phyloP scores from a whole-genome alignment of 1,140 invertebrate species.

The Drosophila sturtevanti region DNA sequence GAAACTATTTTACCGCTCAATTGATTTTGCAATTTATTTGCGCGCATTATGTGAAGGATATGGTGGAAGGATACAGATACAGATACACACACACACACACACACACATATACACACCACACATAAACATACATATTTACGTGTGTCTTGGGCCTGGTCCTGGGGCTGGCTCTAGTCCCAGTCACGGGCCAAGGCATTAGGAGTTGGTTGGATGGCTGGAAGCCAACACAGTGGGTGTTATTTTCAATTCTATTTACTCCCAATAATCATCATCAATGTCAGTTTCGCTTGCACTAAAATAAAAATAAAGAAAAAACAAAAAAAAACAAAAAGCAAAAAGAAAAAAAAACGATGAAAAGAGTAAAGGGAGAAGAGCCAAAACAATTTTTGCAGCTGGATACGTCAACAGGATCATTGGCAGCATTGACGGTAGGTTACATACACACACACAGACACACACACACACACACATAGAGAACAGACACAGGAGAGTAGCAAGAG shows the following conservation, averaged over 20 bases:
- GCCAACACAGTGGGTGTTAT: constrained; percentile 46
- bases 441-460: constrained; percentile 1
- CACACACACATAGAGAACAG: constrained; percentile 18
- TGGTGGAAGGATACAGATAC: constrained; percentile 29
- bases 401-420: constrained; percentile 76
- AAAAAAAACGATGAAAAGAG: constrained; percentile 26
- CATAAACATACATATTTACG: constrained; percentile 25
- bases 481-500: constrained; percentile 11
- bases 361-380: background rate
- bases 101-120: background rate
- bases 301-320: constrained; percentile 45
- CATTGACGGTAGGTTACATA: constrained; percentile 38
- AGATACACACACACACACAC: constrained; percentile 10
- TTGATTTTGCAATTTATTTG: constrained; percentile 82
- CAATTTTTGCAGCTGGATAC: constrained; percentile 16
- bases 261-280: constrained; percentile 83
- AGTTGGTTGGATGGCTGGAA: too few species aligned
- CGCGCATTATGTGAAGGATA: constrained; percentile 64
- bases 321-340: constrained; percentile 21
- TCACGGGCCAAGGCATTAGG: constrained; percentile 17
- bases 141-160: constrained; percentile 48
- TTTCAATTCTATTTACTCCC: constrained; percentile 82
- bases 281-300: constrained; percentile 74
- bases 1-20: constrained; percentile 82
- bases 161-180: background rate